Conservation (phyloP, 2,797 vertebrate genomes). For the Sebastes goodei region DNA sequence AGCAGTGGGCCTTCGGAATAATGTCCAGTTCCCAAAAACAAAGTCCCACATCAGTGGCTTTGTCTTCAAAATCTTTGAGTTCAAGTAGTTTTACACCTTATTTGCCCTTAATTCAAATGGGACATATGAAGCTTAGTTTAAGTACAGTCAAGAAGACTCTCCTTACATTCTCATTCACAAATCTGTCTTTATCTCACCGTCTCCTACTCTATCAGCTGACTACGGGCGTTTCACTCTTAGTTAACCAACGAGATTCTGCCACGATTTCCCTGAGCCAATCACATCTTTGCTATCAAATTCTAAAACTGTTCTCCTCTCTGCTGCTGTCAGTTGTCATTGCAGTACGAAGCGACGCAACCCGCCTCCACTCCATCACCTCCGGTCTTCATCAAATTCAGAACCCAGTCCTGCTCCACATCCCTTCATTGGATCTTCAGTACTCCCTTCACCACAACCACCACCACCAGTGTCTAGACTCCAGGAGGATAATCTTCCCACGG, state of each 20-base stretch:
- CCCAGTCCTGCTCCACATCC: no score
- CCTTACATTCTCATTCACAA: no score
- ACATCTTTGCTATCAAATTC: background rate
- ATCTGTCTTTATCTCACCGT: no score
- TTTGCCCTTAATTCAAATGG: background rate
- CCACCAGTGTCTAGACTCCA: no score
- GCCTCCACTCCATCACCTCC: no score
- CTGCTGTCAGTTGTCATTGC: no score
- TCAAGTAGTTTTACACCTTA: background rate
- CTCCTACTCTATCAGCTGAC: background rate
- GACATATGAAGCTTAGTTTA: background rate
- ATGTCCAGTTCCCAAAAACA: background rate
- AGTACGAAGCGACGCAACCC: no score
- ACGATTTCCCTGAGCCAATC: background rate
- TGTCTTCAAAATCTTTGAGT: background rate
- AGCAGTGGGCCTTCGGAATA: background rate
- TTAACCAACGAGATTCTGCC: background rate
- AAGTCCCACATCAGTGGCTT: background rate
- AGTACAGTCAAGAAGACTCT: background rate
- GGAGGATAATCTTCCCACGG: no score
- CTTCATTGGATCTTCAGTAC: no score
- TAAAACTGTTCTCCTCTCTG: background rate
- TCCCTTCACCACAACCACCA: no score
- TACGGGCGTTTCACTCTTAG: background rate
- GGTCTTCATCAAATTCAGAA: no score